These are phyloP conservation scores for Folsomia manolachei DNA, from an alignment of 2,888 invertebrate species.

Conservation along the genomic window DNA sequence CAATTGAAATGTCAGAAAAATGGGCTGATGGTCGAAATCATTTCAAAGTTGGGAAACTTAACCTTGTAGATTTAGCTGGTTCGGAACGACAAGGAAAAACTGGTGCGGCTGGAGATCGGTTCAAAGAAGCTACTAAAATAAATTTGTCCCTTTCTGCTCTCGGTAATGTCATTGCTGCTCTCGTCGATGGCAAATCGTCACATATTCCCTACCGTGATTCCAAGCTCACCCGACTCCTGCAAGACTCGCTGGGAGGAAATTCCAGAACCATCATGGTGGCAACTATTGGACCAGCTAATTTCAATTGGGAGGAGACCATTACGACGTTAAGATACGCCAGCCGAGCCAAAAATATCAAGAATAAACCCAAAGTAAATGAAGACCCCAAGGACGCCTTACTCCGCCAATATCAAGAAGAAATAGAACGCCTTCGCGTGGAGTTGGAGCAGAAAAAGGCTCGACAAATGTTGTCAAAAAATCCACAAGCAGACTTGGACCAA, in stretches of 20 bases:
- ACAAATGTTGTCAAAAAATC: slow-evolving; percentile 30
- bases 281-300: slow-evolving; percentile 94
- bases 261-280: slow-evolving; percentile 99
- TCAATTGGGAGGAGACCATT: slow-evolving; percentile 96
- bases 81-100: slow-evolving; percentile 80
- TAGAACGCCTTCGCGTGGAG: slow-evolving; percentile 64
- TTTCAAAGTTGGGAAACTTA: slow-evolving; percentile 86
- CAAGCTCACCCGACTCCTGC: slow-evolving; percentile 89
- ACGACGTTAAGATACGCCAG: slow-evolving; percentile 95
- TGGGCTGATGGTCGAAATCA: slow-evolving; percentile 61
- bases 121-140: slow-evolving; percentile 95
- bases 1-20: slow-evolving; percentile 86
- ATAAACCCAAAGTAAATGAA: slow-evolving; percentile 96
- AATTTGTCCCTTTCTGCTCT: slow-evolving; percentile 95
- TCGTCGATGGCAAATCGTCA: slow-evolving; percentile 81
- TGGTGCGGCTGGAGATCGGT: slow-evolving; percentile 85
- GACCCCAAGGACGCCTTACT: slow-evolving; percentile 98
- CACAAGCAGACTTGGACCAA: slow-evolving; percentile 25
- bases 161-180: slow-evolving; percentile 95
- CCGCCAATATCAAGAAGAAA: slow-evolving; percentile 92
- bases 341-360: slow-evolving; percentile 97
- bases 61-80: slow-evolving; percentile 96
- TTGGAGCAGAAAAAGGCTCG: slow-evolving; percentile 33
- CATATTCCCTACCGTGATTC: slow-evolving; percentile 98
- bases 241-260: slow-evolving; percentile 97